Conservation (phyloP, 2,113 vertebrate genomes). For the Platysteira castanea region DNA sequence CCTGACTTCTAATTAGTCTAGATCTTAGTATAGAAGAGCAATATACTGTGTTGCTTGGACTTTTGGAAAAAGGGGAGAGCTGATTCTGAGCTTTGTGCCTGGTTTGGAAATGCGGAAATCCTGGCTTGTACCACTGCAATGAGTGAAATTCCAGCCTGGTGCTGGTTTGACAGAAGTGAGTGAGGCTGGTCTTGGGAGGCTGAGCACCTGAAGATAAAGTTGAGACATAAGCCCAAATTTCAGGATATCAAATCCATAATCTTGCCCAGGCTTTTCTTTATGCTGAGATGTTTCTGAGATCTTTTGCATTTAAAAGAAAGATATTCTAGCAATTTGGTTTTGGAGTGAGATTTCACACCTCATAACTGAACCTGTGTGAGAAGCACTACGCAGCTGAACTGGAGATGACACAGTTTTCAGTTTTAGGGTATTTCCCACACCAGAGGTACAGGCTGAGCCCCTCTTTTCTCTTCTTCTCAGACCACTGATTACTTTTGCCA, state of each 20-base stretch:
- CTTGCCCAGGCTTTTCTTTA: background rate
- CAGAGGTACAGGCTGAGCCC: background rate
- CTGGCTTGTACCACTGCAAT: background rate
- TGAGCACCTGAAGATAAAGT: background rate
- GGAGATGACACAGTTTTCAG: background rate
- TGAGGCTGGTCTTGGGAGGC: background rate
- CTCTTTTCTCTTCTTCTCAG: background rate
- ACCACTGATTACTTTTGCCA: background rate
- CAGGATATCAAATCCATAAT: background rate
- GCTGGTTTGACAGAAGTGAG: background rate
- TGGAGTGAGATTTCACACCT: constrained; percentile 24
- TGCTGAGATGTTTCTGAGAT: background rate
- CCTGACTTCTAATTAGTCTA: background rate
- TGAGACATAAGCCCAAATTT: background rate
- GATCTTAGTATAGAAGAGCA: background rate
- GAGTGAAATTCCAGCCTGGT: background rate
- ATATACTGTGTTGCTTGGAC: background rate
- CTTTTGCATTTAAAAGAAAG: background rate
- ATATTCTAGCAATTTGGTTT: background rate
- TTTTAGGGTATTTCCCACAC: constrained; percentile 34
- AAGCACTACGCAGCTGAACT: background rate
- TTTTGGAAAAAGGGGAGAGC: background rate
- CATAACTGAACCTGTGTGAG: background rate
- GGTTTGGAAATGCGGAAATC: background rate
- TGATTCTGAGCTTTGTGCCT: background rate